Evolutionary conservation across 1,140 invertebrate genomes (phyloP).

Genomic region (Neoseiulus cucumeris): DNA sequence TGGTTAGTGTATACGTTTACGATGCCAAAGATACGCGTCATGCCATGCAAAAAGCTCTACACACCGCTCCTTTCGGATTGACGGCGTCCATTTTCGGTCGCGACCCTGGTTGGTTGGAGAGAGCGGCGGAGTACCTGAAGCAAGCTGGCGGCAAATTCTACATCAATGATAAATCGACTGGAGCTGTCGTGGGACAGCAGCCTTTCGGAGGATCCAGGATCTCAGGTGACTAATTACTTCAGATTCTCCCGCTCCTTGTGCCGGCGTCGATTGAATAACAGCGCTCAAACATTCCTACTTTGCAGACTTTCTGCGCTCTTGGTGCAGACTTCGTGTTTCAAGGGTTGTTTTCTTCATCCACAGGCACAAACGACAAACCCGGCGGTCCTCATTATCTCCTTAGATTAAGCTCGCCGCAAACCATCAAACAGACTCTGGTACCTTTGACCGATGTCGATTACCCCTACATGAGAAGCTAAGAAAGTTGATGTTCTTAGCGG

Average conservation of each 20-base stretch:
- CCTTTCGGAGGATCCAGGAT: conserved; percentile 89
- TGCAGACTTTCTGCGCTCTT: no score
- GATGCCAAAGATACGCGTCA: conserved; percentile 52
- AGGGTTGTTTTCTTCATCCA: conserved; percentile 20
- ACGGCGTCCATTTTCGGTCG: conserved; percentile 84
- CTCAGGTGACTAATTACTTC: conserved; percentile 49
- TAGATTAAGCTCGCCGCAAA: conserved; percentile 75
- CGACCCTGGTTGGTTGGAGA: conserved; percentile 52
- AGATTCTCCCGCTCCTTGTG: no score
- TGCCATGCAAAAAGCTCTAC: conserved; percentile 50
- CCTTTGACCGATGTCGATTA: conserved; percentile 62
- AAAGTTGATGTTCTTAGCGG: not conserved
- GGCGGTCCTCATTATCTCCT: conserved; percentile 91
- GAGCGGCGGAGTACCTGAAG: conserved; percentile 55
- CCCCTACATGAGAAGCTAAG: conserved; percentile 55
- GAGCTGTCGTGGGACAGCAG: conserved; percentile 93
- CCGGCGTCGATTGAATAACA: not conserved
- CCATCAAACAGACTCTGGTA: conserved; percentile 82
- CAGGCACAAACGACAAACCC: conserved; percentile 96
- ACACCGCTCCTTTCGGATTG: conserved; percentile 66
- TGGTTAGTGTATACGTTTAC: conserved; percentile 79
- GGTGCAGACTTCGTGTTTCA: not conserved
- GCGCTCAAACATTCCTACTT: not conserved
- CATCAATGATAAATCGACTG: conserved; percentile 95
- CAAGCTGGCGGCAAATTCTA: conserved; percentile 90